Percentiles rank a stretch among this genome's conserved stretches.
Conservation (phyloP, 2,797 vertebrate species). For the Chiloscyllium punctatum region DNA sequence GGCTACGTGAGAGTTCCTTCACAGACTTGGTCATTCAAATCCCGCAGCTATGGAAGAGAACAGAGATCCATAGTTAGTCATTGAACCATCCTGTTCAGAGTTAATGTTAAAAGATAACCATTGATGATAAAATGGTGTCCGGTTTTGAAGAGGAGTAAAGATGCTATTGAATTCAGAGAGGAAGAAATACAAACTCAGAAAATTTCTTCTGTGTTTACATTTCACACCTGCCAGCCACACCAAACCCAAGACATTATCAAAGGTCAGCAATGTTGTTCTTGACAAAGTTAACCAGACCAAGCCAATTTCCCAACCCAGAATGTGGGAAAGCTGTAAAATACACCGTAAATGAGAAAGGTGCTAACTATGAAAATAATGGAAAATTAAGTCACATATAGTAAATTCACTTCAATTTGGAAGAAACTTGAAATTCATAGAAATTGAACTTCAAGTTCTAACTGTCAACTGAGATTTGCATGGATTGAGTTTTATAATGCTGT, state of each 20-base stretch:
- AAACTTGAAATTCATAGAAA: not conserved
- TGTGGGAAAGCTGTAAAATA: not conserved
- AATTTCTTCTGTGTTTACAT: not conserved
- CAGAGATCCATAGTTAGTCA: no score
- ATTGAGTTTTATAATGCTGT: not conserved
- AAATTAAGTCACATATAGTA: not conserved
- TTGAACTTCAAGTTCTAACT: not conserved
- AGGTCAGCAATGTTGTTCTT: not conserved
- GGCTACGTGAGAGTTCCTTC: not conserved
- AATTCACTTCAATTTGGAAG: not conserved
- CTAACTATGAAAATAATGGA: not conserved
- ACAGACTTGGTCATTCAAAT: not conserved
- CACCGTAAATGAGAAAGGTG: not conserved
- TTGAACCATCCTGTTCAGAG: no score
- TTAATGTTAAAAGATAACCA: no score
- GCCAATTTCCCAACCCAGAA: not conserved
- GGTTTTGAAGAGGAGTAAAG: not conserved
- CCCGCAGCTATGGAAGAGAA: no score
- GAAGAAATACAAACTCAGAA: not conserved
- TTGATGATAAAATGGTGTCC: not conserved
- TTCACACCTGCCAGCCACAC: not conserved
- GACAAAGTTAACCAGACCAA: not conserved
- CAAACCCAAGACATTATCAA: not conserved
- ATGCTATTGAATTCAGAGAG: not conserved
- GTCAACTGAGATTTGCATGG: not conserved